A percentile compares a stretch with the other conserved stretches of the same genome.
Conservation (phyloP, 2,797 vertebrate species). For the Melanogrammus aeglefinus region DNA sequence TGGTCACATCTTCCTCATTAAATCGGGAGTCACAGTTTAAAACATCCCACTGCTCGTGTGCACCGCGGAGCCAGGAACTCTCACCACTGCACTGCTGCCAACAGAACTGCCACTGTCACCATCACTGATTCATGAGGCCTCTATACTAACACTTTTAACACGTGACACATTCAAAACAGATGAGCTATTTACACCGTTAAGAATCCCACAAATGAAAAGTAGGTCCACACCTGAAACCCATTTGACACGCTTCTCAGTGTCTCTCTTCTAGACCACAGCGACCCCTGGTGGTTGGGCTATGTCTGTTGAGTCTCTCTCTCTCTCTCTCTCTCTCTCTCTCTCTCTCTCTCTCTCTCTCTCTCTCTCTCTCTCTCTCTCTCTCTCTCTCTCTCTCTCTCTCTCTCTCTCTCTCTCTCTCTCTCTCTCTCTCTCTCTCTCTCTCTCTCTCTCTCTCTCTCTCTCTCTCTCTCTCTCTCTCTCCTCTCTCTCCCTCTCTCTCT, state of each 20-base stretch:
- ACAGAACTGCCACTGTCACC: background rate
- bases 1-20: background rate
- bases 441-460: background rate
- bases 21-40: background rate
- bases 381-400: background rate
- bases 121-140: background rate
- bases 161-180: too few relatives aligned
- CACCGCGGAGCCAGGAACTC: background rate
- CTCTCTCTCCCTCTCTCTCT: background rate
- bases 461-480: background rate
- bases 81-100: background rate
- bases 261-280: constrained; percentile 68
- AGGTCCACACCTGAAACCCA: background rate
- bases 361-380: background rate
- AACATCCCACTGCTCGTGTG: too few relatives aligned
- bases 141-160: too few relatives aligned
- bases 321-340: background rate
- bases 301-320: background rate
- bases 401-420: background rate
- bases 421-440: background rate
- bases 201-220: background rate
- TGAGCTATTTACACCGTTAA: background rate
- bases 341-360: background rate
- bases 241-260: background rate
- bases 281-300: constrained; percentile 72